Evolutionary conservation across 2,797 vertebrate species (phyloP).

Genomic region (Intellagama lesueurii): DNA sequence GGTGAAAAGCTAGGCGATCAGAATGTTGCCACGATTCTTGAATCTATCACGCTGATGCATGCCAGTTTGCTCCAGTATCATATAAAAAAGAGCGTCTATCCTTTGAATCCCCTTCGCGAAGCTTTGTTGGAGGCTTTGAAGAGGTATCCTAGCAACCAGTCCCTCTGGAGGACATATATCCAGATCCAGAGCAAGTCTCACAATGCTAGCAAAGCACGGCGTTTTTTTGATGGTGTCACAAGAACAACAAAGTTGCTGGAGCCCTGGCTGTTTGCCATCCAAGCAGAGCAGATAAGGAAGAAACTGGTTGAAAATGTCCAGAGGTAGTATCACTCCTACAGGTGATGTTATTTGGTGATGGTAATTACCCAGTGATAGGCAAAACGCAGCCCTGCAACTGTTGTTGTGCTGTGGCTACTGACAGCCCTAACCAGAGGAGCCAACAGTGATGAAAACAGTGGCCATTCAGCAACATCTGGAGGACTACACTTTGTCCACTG

Average conservation of each 20-base stretch:
- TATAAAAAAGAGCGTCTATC: slow-evolving; percentile 81
- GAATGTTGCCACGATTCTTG: slow-evolving; percentile 70
- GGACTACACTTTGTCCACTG: background rate
- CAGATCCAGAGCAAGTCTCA: slow-evolving; percentile 89
- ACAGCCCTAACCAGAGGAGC: too few relatives aligned
- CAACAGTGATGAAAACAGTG: background rate
- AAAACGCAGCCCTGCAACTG: background rate
- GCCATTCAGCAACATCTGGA: background rate
- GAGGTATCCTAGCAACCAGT: slow-evolving; percentile 80
- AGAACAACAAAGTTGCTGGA: slow-evolving; percentile 80
- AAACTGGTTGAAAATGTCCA: slow-evolving; percentile 86
- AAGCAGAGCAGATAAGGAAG: slow-evolving; percentile 90
- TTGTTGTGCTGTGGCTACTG: too few relatives aligned
- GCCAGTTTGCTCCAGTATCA: slow-evolving; percentile 86
- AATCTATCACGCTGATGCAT: slow-evolving; percentile 84
- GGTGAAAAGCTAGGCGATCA: slow-evolving; percentile 33
- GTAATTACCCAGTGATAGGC: fast-evolving
- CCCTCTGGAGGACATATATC: slow-evolving; percentile 89
- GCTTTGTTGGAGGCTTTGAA: slow-evolving; percentile 82
- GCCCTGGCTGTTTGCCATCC: slow-evolving; percentile 91
- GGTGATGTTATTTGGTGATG: fast-evolving
- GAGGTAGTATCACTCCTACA: slow-evolving; percentile 78
- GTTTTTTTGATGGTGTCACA: slow-evolving; percentile 87
- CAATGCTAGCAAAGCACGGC: slow-evolving; percentile 86
- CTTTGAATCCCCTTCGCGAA: slow-evolving; percentile 85